These are phyloP conservation scores for Toxotes chatareus DNA, from an alignment of 2,113 vertebrate genomes.

Conservation along the genomic window DNA sequence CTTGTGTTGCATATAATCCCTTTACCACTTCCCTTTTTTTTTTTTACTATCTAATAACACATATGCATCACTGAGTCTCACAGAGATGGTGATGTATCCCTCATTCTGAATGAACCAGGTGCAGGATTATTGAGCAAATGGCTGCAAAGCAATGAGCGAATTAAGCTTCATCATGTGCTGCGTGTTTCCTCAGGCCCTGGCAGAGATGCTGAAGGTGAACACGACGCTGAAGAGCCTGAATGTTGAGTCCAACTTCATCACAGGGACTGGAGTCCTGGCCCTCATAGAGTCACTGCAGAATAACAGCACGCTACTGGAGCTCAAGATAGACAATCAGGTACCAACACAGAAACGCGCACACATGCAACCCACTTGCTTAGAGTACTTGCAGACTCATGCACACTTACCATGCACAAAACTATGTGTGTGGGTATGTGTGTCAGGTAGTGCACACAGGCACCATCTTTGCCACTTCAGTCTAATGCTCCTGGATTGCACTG, in stretches of 20 bases:
- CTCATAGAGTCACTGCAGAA: slow-evolving; percentile 89
- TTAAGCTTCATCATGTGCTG: background rate
- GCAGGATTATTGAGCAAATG: background rate
- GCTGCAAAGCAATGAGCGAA: background rate
- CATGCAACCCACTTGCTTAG: background rate
- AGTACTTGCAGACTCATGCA: background rate
- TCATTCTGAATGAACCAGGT: background rate
- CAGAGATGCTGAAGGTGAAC: slow-evolving; percentile 95
- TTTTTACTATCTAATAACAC: background rate
- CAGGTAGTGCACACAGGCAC: slow-evolving; percentile 41
- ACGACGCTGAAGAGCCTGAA: slow-evolving; percentile 92
- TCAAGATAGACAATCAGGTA: slow-evolving; percentile 99
- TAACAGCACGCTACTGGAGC: slow-evolving; percentile 91
- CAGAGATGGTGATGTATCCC: background rate
- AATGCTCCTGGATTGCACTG: slow-evolving; percentile 23
- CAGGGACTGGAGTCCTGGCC: slow-evolving; percentile 90
- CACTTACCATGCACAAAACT: background rate
- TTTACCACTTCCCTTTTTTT: background rate
- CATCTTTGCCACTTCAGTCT: slow-evolving; percentile 50
- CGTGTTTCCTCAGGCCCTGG: slow-evolving; percentile 88
- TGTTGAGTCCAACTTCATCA: slow-evolving; percentile 99
- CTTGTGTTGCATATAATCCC: background rate
- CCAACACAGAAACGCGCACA: background rate
- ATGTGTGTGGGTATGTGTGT: slow-evolving; percentile 17
- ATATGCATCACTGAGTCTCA: background rate